Conservation (phyloP, 1,140 invertebrate genomes). For the Myzus persicae region DNA sequence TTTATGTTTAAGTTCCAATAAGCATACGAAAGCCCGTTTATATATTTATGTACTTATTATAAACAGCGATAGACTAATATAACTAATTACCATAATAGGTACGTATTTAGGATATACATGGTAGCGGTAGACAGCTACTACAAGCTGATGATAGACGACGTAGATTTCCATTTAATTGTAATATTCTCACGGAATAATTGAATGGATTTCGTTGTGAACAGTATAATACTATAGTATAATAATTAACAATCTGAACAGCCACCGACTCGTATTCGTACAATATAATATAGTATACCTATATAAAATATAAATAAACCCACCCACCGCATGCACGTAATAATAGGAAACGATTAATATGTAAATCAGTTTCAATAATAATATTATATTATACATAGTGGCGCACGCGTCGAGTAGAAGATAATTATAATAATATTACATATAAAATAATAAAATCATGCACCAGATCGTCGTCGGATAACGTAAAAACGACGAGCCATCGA, state of each 20-base stretch:
- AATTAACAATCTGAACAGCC: constrained; percentile 12
- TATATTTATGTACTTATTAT: not conserved
- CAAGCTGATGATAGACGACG: not conserved
- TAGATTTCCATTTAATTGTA: not conserved
- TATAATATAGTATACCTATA: not conserved
- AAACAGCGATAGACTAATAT: not conserved
- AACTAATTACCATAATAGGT: not conserved
- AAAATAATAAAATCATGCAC: not conserved
- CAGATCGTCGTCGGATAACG: no score
- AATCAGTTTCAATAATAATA: constrained; percentile 21
- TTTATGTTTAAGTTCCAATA: no score
- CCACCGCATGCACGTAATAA: not conserved
- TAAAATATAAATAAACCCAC: not conserved
- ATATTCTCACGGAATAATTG: not conserved
- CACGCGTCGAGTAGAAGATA: not conserved
- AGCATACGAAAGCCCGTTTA: no score
- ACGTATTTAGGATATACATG: not conserved
- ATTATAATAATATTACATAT: not conserved
- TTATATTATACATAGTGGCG: not conserved
- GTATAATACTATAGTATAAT: not conserved
- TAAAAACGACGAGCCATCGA: not conserved
- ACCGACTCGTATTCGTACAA: not conserved
- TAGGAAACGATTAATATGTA: constrained; percentile 34
- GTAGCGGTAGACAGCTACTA: not conserved
- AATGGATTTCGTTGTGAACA: not conserved